These are phyloP conservation scores for Athene cunicularia DNA, from an alignment of 2,113 vertebrate species.

Conservation along the genomic window DNA sequence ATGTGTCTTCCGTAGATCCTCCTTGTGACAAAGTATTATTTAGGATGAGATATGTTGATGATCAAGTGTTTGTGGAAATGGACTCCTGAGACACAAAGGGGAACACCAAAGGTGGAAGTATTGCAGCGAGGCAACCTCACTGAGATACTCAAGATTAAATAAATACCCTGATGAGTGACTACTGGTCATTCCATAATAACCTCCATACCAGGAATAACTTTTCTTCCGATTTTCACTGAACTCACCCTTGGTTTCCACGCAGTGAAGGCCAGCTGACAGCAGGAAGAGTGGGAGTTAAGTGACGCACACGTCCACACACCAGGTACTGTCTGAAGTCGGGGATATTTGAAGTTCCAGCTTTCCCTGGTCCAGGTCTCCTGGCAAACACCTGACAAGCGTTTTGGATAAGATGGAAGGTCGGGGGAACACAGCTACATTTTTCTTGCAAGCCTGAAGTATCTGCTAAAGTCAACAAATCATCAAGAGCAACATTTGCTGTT, in stretches of 20 bases:
- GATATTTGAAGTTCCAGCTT: not conserved
- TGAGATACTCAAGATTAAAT: accelerated
- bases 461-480: not conserved
- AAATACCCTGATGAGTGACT: accelerated
- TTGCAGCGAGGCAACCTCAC: accelerated
- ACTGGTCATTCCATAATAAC: accelerated
- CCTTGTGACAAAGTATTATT: not conserved
- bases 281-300: not conserved
- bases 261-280: not conserved
- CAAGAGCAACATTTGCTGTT: not conserved
- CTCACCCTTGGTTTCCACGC: accelerated
- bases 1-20: not conserved
- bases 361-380: not conserved
- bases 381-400: not conserved
- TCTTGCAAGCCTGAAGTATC: not conserved
- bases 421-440: not conserved
- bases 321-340: not conserved
- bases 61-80: not conserved
- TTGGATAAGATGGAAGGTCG: not conserved
- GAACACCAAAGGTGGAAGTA: not conserved
- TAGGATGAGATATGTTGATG: not conserved
- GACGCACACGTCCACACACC: accelerated
- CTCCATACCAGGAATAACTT: accelerated
- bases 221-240: not conserved
- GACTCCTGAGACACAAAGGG: not conserved